These are phyloP conservation scores for Myotis planiceps DNA, from an alignment of 2,797 vertebrate genomes.

Conservation along the genomic window DNA sequence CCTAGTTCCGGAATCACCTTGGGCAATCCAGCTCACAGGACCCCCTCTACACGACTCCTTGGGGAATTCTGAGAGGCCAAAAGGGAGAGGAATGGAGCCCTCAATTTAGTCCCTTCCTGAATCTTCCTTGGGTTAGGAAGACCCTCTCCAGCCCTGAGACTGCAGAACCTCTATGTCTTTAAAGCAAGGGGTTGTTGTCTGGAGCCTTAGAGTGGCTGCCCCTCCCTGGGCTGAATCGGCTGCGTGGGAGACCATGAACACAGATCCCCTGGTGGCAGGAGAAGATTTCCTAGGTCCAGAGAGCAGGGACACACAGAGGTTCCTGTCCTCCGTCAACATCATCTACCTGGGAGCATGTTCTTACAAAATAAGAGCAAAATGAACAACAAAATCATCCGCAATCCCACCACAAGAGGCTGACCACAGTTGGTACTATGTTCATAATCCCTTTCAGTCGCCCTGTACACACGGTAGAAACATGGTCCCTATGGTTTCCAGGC, in stretches of 20 bases:
- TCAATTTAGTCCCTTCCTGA: background rate
- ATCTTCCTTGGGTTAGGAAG: background rate
- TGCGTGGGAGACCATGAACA: background rate
- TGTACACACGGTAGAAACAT: background rate
- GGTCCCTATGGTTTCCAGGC: background rate
- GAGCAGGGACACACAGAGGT: background rate
- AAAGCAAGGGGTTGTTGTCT: background rate
- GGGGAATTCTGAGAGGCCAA: background rate
- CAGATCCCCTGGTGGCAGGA: background rate
- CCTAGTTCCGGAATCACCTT: background rate
- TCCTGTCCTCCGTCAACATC: background rate
- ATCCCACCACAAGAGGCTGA: background rate
- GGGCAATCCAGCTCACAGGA: background rate
- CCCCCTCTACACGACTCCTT: background rate
- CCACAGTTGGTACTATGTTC: background rate
- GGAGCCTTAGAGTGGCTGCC: background rate
- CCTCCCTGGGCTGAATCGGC: accelerated
- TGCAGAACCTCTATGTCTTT: background rate
- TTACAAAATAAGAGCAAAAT: background rate
- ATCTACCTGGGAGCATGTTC: background rate
- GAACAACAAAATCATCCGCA: background rate
- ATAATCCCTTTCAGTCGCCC: background rate
- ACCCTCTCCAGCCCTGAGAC: background rate
- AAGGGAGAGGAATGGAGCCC: background rate
- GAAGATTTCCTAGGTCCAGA: background rate